Evolutionary conservation across 2,113 vertebrate species (phyloP).

Genomic region (Phylloscopus trochilus): DNA sequence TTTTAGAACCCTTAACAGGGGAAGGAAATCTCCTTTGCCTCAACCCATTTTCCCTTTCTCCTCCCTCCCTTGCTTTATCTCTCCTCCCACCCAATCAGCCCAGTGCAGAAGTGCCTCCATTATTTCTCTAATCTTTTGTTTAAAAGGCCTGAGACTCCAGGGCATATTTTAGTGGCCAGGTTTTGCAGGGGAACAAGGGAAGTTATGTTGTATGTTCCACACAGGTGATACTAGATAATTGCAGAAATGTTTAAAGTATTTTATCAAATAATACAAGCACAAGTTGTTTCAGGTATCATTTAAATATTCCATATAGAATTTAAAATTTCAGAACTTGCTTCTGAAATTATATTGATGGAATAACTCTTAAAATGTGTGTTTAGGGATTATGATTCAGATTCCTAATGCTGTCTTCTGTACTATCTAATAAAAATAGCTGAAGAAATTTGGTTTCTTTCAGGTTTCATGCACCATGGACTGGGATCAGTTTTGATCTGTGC

Average conservation of each 20-base stretch:
- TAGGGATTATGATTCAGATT: not conserved
- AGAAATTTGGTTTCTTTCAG: not conserved
- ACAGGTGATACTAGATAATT: not conserved
- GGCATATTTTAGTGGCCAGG: not conserved
- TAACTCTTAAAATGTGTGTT: not conserved
- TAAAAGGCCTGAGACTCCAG: not conserved
- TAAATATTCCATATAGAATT: not conserved
- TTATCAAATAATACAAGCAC: not conserved
- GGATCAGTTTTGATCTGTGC: not conserved
- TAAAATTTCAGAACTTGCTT: not conserved
- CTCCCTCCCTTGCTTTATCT: not conserved
- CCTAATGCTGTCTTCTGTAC: not conserved
- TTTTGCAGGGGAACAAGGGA: not conserved
- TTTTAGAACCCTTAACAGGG: not conserved
- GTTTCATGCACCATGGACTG: not conserved
- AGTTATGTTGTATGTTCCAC: not conserved
- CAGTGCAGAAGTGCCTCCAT: not conserved
- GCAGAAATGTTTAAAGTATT: not conserved
- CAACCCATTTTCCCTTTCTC: not conserved
- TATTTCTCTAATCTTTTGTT: not conserved
- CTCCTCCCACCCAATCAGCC: not conserved
- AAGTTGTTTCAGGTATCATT: not conserved
- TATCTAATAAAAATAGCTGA: not conserved
- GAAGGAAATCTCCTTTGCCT: not conserved
- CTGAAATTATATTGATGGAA: not conserved